Evolutionary conservation across 2,797 vertebrate genomes (phyloP), one percentile per base, ranked within the genome.

Genomic region (Sciaenops ocellatus): DNA sequence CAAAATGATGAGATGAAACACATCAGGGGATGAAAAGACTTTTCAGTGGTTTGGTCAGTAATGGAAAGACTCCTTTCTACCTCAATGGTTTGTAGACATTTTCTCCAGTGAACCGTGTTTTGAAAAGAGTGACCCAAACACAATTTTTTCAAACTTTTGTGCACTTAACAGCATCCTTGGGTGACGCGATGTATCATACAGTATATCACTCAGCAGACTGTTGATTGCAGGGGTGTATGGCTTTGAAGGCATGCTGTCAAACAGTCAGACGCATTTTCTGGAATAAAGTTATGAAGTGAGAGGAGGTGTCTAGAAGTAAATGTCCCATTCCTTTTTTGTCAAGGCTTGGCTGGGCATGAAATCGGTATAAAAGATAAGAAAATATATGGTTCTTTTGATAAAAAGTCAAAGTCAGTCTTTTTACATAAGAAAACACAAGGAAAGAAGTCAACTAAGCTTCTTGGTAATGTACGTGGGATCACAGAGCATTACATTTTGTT

Each of bases 41-140:
- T 80, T 79, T 77, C 60, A 67, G 74, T 47, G 34, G 28, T 78
- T 72, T 59, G 28, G 71, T 44, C 71, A 50, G 61, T 85, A 86
- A 90, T 89, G 80, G 86, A 88, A 87, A 87, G 74, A 51, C 22
- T 86, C 47, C 54, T 73, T 78, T 79, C 38, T 82, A 57, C 68
- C 47, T 52, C 68, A 64, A 51, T 41, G 65, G 75, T 44, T 60
- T 69, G 69, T 64, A 26, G 62, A 75, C 51, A 15, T 83, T 86
- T 84, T 80, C 55, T 83, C 68, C 15, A 38, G 16, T 64, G n/a
- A 69, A 78, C 59, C 46, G 0, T 38, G 64, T 73, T 69, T 80
- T 60, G 6, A 70, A 73, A 90, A 80, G 41, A 79, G 51, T 55
- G 70, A 83, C 67, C 57, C 51, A 71, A 79, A 81, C 66, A 56